Evolutionary conservation across 2,113 vertebrate genomes (phyloP).

Genomic region (Mustela lutreola): DNA sequence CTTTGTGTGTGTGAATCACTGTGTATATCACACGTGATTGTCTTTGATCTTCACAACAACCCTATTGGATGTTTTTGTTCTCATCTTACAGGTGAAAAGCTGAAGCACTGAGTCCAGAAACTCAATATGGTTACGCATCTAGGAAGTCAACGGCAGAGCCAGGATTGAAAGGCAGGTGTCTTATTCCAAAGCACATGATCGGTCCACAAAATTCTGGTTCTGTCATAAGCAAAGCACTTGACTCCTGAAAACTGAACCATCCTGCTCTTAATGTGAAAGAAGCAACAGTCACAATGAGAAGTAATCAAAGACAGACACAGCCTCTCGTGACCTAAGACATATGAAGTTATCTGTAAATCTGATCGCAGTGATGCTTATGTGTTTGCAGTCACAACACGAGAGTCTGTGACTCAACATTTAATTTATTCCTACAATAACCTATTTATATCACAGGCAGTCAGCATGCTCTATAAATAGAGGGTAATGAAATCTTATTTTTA

Average conservation of each 20-base stretch:
- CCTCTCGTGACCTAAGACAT: not conserved
- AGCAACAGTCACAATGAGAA: not conserved
- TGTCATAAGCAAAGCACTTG: not conserved
- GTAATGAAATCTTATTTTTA: constrained; percentile 37
- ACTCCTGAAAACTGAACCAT: not conserved
- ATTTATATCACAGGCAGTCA: constrained; percentile 47
- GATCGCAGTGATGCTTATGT: constrained; percentile 25
- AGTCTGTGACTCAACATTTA: constrained; percentile 8
- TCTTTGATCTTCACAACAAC: not conserved
- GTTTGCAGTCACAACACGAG: not conserved
- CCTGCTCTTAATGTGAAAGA: not conserved
- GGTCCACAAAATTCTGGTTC: not conserved
- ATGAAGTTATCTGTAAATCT: not conserved
- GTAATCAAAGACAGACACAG: not conserved
- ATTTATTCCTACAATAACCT: not conserved
- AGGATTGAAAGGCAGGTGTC: not conserved
- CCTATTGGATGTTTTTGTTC: not conserved
- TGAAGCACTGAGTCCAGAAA: not conserved
- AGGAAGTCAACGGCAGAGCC: not conserved
- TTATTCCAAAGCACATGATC: not conserved
- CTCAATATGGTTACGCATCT: not conserved
- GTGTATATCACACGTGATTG: not conserved
- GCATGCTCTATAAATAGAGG: not conserved
- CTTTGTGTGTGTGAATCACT: not conserved
- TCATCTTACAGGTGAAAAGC: not conserved